Base-by-base conservation (phyloP, 2,888 invertebrate genomes). In the Melanargia galathea region DNA sequence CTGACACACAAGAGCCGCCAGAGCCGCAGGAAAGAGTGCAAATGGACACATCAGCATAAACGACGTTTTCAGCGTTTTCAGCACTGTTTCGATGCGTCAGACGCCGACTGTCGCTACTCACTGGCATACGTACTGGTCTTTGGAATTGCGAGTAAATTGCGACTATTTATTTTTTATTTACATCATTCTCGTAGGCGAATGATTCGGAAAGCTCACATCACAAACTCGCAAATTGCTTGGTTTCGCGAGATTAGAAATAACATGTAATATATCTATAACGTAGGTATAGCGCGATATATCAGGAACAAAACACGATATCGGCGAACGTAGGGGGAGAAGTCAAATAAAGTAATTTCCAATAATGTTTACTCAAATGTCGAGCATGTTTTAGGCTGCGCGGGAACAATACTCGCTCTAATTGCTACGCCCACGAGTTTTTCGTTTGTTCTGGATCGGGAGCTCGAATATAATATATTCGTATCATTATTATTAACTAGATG, bases 311-410 rank as follows among this genome's bases (percentile, higher is more conserved):
- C 18, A 13, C n/a, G 24, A 26, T 7, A 26, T 49, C 48, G 48
- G 26, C 24, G 48, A 8, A 26, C 8, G 16, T 13, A 5, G 24
- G 16, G 24, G 16, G n/a, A 26, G 6, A 26, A 26, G 48, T 26
- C 48, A 26, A 26, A 49, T 26, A 26, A 49, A 49, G n/a, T 49
- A 13, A 49, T 49, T 49, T 16, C 48, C 48, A 16, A 49, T 49
- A 49, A 49, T 49, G 26, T 49, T 49, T 49, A 26, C 26, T 8
- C 26, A 2, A n/a, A 16, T 22, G 48, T 48, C 13, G n/a, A n/a
- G n/a, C n/a, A n/a, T 48, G 48, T 24, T 5, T 2, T 26, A 26
- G 24, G 24, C 30, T 48, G 22, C 13, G 26, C n/a, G n/a, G 26
- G 26, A 49, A 49, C 26, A 49, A 49, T 26, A 26, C 26, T 16